phyloP scores from a whole-genome alignment of 2,797 vertebrate species.

The Clarias platycephalus region DNA sequence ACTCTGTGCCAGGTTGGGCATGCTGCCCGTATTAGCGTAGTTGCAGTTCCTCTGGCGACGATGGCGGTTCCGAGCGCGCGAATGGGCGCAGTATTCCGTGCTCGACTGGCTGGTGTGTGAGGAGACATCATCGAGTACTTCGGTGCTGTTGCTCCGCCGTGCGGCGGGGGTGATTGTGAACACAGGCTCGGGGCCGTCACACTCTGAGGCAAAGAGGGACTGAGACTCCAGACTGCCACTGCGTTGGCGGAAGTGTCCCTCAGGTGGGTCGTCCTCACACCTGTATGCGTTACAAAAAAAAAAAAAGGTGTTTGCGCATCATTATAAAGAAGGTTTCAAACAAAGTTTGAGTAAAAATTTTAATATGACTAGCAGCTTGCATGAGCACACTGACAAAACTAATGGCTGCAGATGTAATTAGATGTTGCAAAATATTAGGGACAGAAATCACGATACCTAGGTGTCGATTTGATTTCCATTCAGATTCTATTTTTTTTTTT shows the following conservation, averaged over 20 bases:
- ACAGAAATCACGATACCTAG: too few species aligned
- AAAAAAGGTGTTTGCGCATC: not conserved
- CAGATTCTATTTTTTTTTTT: too few species aligned
- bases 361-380: not conserved
- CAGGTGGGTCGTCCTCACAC: conserved; percentile 63
- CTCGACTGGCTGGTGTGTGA: conserved; percentile 98
- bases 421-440: too few species aligned
- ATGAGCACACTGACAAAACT: not conserved
- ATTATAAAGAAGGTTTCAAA: not conserved
- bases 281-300: not conserved
- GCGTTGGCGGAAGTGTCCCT: conserved; percentile 85
- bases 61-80: conserved; percentile 77
- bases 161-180: conserved; percentile 74
- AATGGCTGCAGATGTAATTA: not conserved
- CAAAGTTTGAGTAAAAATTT: not conserved
- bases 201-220: conserved; percentile 76
- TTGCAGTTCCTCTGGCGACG: conserved; percentile 79
- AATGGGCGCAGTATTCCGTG: conserved; percentile 80
- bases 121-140: conserved; percentile 90
- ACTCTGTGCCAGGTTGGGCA: conserved; percentile 91
- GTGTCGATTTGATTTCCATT: too few species aligned
- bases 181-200: conserved; percentile 67
- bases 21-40: conserved; percentile 88
- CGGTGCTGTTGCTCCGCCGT: conserved; percentile 92
- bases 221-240: conserved; percentile 94